A percentile compares a stretch with the other conserved stretches of the same genome.
phyloP scores from a whole-genome alignment of 2,113 vertebrate genomes.

The Calyptommatus sinebrachiatus region DNA sequence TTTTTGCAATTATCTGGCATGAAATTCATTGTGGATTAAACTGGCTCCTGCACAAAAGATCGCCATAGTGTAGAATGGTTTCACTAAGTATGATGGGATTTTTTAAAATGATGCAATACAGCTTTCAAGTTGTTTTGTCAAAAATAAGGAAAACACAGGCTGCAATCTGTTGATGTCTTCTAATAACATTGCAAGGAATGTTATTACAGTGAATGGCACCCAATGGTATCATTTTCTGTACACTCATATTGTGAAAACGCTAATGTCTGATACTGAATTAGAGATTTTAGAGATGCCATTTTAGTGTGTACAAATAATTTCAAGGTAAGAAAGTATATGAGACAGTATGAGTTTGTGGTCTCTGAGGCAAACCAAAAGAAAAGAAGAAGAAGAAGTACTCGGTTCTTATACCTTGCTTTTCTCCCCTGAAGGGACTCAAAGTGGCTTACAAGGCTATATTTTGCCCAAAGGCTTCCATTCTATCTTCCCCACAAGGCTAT shows the following conservation, averaged over 20 bases:
- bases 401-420: too few species aligned
- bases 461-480: too few species aligned
- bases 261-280: background rate
- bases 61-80: background rate
- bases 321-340: background rate
- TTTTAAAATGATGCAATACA: background rate
- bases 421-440: too few species aligned
- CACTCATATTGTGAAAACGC: background rate
- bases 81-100: background rate
- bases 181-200: background rate
- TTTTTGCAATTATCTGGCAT: background rate
- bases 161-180: background rate
- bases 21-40: background rate
- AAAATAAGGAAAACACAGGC: background rate
- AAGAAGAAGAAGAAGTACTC: too few species aligned
- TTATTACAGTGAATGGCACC: background rate
- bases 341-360: constrained; percentile 1
- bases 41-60: background rate
- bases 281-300: background rate
- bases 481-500: too few species aligned
- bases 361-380: background rate
- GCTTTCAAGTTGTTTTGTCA: background rate
- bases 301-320: background rate
- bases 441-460: too few species aligned
- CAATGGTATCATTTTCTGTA: background rate